A percentile compares a stretch with the other conserved stretches of the same genome.
These are phyloP conservation scores for Lycodopsis pacificus DNA, from an alignment of 2,797 vertebrate species.

Conservation along the genomic window DNA sequence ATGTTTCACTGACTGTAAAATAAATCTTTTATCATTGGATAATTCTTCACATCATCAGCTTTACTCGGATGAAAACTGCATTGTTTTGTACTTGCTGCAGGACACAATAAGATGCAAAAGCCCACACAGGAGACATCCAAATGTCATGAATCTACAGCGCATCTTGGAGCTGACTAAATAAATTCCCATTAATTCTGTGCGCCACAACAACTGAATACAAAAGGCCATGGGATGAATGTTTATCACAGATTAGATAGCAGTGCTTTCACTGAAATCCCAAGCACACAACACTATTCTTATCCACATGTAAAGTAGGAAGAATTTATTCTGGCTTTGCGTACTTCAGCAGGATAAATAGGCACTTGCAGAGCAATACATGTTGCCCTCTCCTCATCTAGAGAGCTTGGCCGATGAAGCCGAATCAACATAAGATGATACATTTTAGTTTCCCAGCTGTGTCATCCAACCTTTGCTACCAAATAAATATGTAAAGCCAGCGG, in stretches of 20 bases:
- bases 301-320: slow-evolving; percentile 59
- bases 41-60: slow-evolving; percentile 23
- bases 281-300: slow-evolving; percentile 47
- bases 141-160: slow-evolving; percentile 63
- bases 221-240: slow-evolving; percentile 77
- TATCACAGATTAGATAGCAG: slow-evolving; percentile 66
- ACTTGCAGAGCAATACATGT: slow-evolving; percentile 50
- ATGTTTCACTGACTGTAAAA: slow-evolving; percentile 30
- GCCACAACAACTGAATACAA: slow-evolving; percentile 60
- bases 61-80: slow-evolving; percentile 24
- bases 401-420: slow-evolving; percentile 61
- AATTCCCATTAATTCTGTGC: slow-evolving; percentile 66
- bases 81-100: slow-evolving; percentile 19
- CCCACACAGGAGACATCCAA: slow-evolving; percentile 40
- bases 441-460: slow-evolving; percentile 72
- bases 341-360: slow-evolving; percentile 64
- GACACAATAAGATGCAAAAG: slow-evolving; percentile 29
- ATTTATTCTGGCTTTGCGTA: slow-evolving; percentile 47
- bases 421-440: slow-evolving; percentile 69
- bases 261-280: slow-evolving; percentile 67
- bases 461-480: slow-evolving; percentile 76
- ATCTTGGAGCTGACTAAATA: slow-evolving; percentile 57
- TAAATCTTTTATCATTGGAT: slow-evolving; percentile 17
- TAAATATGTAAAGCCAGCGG: slow-evolving; percentile 75
- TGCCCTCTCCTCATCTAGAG: slow-evolving; percentile 59